A percentile compares a stretch with the other conserved stretches of the same genome.
Evolutionary conservation across 2,888 invertebrate species (phyloP).

Genomic region (Clitarchus hookeri): DNA sequence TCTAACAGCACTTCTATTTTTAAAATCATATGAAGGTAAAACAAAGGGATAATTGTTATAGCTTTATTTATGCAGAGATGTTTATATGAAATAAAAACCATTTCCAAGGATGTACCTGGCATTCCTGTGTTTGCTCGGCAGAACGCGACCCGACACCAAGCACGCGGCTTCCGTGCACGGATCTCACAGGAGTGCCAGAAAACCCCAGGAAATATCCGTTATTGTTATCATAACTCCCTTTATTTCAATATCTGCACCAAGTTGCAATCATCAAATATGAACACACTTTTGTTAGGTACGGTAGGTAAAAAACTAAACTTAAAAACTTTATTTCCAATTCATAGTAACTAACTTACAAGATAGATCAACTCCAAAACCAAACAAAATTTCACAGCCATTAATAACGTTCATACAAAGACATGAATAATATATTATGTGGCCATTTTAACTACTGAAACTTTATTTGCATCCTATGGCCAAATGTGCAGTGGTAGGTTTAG

Average conservation of each 20-base stretch:
- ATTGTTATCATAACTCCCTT: constrained; percentile 53
- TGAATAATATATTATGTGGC: constrained; percentile 5
- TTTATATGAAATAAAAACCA: constrained; percentile 34
- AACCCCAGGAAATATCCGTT: constrained; percentile 34
- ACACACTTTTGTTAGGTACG: constrained; percentile 44
- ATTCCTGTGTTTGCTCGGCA: constrained; percentile 30
- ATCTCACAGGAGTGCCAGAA: constrained; percentile 35
- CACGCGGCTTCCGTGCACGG: not conserved
- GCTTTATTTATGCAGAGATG: not conserved
- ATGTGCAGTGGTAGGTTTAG: constrained; percentile 18
- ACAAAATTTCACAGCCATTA: constrained; percentile 5
- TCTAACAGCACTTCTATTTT: too few species aligned
- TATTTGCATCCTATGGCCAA: constrained; percentile 20
- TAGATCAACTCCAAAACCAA: not conserved
- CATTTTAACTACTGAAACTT: not conserved
- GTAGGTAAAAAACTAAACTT: constrained; percentile 43
- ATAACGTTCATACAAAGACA: not conserved
- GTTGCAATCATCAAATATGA: constrained; percentile 40
- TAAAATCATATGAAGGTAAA: not conserved
- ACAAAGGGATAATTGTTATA: constrained; percentile 21
- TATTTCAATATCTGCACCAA: constrained; percentile 46
- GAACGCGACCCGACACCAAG: too few species aligned
- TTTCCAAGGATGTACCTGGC: constrained; percentile 37
- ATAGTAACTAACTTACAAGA: not conserved
- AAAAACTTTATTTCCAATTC: constrained; percentile 30